Evolutionary conservation across 2,888 invertebrate species (phyloP), one percentile per base, ranked within the genome.

Genomic region (Griposia aprilina): DNA sequence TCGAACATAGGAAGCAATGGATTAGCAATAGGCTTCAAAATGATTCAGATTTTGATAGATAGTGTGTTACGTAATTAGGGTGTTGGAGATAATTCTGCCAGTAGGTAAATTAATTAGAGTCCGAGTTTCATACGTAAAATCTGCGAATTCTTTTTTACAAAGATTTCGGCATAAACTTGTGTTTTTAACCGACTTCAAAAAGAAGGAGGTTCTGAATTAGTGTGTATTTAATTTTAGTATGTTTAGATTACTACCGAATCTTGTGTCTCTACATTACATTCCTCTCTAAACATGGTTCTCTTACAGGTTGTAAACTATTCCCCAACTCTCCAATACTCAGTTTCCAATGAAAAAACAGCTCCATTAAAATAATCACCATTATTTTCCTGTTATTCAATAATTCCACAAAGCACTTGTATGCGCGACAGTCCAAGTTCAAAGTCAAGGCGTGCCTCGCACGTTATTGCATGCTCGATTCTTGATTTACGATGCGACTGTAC

Each of bases 381-480:
- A 15, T 69, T 80, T 77, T 68, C 50, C 70, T 74, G 62, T 60
- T 71, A 80, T 41, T 26, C 23, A 76, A 80, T 36, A 23, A 81
- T 50, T n/a, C n/a, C 45, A 3, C 48, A 63, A 82, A 89, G 48
- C 85, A 91, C 89, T 93, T 92, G 80, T 89, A 89, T n/a, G 2
- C 80, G n/a, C 90, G 87, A 87, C 83, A 83, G 89, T 94, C 87
- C 94, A 92, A 90, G 92, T 94, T 93, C 95, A 95, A 94, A 93
- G 95, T 94, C 94, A 94, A 95, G 95, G 94, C 90, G 94, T 87
- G 94, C 90, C 92, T 87, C 87, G 85, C 86, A 84, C 88, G 92
- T 90, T 90, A 92, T 87, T 88, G 87, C 88, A 87, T 87, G 91
- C 89, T 89, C 89, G 76, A 89, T 87, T 90, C 91, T 88, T 94